phyloP scores from a whole-genome alignment of 2,797 vertebrate genomes.

The Poecilia gillii region DNA sequence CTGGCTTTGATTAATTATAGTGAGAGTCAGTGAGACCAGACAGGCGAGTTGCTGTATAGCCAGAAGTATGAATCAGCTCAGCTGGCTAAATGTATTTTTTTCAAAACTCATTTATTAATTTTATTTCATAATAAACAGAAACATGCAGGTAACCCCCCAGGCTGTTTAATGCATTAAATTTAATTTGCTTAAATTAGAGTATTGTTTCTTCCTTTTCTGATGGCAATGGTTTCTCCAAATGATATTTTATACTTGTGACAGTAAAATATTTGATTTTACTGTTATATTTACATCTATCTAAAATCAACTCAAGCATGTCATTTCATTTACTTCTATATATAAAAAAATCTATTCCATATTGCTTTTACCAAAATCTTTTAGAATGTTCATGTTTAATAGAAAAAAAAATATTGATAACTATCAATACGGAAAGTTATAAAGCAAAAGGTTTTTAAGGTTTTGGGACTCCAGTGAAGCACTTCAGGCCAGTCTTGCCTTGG shows the following conservation, averaged over 20 bases:
- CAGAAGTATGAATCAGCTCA: conserved; percentile 14
- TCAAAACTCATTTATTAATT: neutral
- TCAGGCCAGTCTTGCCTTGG: neutral
- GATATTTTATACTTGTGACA: neutral
- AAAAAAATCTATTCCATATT: neutral
- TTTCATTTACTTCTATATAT: neutral
- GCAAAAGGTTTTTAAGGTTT: neutral
- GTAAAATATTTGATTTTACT: neutral
- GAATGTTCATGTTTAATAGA: neutral
- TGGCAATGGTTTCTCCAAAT: neutral
- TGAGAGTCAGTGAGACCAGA: neutral
- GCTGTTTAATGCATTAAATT: neutral
- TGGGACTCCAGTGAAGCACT: neutral
- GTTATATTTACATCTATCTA: neutral
- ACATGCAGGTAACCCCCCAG: neutral
- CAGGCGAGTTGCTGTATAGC: neutral
- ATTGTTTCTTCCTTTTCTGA: neutral
- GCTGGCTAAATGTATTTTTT: neutral
- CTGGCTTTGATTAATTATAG: conserved; percentile 30
- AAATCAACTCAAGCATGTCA: neutral
- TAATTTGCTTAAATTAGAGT: neutral
- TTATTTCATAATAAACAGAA: neutral
- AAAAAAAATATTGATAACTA: neutral
- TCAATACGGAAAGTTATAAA: neutral
- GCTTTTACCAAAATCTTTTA: neutral